Conservation (phyloP, 2,888 invertebrate species). For the Ornithoptera priamus region DNA sequence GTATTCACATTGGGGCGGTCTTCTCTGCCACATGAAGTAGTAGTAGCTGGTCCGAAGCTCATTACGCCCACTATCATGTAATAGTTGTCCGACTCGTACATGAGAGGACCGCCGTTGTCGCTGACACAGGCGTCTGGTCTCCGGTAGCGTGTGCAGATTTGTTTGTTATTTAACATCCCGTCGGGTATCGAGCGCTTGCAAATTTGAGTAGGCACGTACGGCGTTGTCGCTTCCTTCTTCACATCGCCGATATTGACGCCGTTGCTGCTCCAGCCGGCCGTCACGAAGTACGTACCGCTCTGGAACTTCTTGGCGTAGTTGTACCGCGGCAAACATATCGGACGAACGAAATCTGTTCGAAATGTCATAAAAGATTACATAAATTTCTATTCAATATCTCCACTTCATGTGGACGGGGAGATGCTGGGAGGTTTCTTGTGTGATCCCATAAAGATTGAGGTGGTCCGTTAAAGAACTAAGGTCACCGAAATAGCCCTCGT, state of each 20-base stretch:
- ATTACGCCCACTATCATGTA: slow-evolving; percentile 72
- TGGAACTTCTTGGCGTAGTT: slow-evolving; percentile 36
- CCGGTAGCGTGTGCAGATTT: slow-evolving; percentile 54
- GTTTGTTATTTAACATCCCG: slow-evolving; percentile 39
- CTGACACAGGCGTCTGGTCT: slow-evolving; percentile 75
- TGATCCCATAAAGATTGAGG: no score
- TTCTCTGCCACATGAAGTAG: slow-evolving; percentile 76
- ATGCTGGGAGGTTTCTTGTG: no score
- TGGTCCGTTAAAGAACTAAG: no score
- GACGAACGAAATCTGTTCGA: slow-evolving; percentile 48
- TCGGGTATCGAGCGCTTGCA: slow-evolving; percentile 32
- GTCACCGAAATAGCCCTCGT: no score
- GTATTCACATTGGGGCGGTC: slow-evolving; percentile 43
- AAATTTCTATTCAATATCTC: no score
- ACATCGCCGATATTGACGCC: slow-evolving; percentile 49
- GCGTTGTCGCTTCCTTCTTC: slow-evolving; percentile 42
- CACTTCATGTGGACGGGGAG: no score
- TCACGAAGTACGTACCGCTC: slow-evolving; percentile 35
- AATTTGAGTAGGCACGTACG: slow-evolving; percentile 34
- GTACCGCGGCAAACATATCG: slow-evolving; percentile 45
- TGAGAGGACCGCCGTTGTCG: slow-evolving; percentile 81
- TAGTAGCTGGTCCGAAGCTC: slow-evolving; percentile 78
- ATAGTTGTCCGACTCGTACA: slow-evolving; percentile 44
- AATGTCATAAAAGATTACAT: not conserved
- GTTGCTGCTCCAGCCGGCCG: slow-evolving; percentile 73